Evolutionary conservation across 2,113 vertebrate species (phyloP).

Genomic region (Triplophysa rosa): DNA sequence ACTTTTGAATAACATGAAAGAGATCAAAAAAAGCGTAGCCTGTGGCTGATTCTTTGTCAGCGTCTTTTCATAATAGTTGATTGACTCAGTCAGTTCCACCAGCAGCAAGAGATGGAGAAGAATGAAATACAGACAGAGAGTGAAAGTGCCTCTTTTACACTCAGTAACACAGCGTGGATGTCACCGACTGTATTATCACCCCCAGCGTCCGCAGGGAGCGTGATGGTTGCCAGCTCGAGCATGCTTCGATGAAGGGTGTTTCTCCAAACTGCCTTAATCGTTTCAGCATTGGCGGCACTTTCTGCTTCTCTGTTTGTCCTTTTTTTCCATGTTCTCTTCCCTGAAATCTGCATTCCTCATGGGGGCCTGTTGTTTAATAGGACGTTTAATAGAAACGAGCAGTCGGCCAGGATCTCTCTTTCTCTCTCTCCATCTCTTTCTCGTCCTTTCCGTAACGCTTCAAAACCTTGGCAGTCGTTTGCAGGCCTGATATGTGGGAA

Average conservation of each 20-base stretch:
- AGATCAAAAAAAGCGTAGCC: conserved; percentile 49
- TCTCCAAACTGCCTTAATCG: conserved; percentile 46
- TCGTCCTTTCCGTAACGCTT: conserved; percentile 49
- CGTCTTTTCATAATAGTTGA: conserved; percentile 59
- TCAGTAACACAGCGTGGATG: not conserved
- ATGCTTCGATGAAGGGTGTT: conserved; percentile 29
- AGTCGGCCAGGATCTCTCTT: conserved; percentile 54
- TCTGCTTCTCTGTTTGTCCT: conserved; percentile 37
- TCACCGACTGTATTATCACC: not conserved
- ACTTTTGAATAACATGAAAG: conserved; percentile 45
- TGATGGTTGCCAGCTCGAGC: conserved; percentile 35
- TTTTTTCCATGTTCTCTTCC: conserved; percentile 27
- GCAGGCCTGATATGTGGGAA: conserved; percentile 49
- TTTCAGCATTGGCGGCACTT: conserved; percentile 52
- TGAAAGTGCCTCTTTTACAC: not conserved
- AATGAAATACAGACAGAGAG: conserved; percentile 31
- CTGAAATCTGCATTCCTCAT: conserved; percentile 60
- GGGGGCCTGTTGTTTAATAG: conserved; percentile 66
- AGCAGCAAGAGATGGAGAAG: conserved; percentile 49
- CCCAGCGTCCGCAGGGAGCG: not conserved
- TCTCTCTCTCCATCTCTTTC: not conserved
- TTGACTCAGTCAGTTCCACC: conserved; percentile 64
- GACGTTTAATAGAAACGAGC: conserved; percentile 60
- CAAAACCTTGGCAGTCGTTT: conserved; percentile 59
- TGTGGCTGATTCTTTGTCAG: conserved; percentile 55